Conservation (phyloP, 64 coral and sea anemone species). For the Porites australiensis region DNA sequence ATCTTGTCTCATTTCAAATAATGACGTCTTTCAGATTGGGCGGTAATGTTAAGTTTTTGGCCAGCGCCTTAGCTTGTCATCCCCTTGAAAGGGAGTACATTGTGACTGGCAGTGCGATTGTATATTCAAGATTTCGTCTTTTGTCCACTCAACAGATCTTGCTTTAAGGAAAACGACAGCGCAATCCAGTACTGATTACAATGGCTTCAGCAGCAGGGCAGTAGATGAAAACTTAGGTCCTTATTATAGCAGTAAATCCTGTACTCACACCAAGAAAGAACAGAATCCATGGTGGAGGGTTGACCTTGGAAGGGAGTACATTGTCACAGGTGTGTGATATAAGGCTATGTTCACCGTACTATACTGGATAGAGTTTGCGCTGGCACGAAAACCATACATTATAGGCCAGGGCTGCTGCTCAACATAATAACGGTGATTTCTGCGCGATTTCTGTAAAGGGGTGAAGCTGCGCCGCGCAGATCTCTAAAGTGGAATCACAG, state of each 20-base stretch:
- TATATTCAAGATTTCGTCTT: not conserved
- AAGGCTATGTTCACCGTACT: not conserved
- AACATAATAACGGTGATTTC: too few relatives aligned
- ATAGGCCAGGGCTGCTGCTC: too few relatives aligned
- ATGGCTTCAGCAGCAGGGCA: constrained; percentile 84
- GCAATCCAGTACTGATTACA: constrained; percentile 89
- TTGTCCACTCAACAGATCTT: constrained; percentile 56
- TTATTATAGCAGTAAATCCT: constrained; percentile 77
- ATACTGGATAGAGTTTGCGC: too few relatives aligned
- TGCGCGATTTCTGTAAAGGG: too few relatives aligned
- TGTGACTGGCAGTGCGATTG: not conserved
- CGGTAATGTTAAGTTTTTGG: too few relatives aligned
- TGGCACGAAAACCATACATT: too few relatives aligned
- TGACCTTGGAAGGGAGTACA: constrained; percentile 91
- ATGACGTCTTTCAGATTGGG: too few relatives aligned
- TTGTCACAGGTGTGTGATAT: constrained; percentile 81
- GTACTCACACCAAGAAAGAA: constrained; percentile 90
- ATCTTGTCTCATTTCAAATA: too few relatives aligned
- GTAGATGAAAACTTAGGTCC: constrained; percentile 86
- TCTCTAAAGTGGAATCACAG: too few relatives aligned
- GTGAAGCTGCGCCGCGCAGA: too few relatives aligned
- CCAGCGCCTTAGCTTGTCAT: too few relatives aligned
- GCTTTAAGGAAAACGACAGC: constrained; percentile 81
- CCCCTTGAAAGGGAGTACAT: too few relatives aligned
- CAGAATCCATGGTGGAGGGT: constrained; percentile 97